A percentile compares a stretch with the other conserved stretches of the same genome.
phyloP scores from a whole-genome alignment of 2,888 invertebrate genomes.

The Calameuta pallipes region DNA sequence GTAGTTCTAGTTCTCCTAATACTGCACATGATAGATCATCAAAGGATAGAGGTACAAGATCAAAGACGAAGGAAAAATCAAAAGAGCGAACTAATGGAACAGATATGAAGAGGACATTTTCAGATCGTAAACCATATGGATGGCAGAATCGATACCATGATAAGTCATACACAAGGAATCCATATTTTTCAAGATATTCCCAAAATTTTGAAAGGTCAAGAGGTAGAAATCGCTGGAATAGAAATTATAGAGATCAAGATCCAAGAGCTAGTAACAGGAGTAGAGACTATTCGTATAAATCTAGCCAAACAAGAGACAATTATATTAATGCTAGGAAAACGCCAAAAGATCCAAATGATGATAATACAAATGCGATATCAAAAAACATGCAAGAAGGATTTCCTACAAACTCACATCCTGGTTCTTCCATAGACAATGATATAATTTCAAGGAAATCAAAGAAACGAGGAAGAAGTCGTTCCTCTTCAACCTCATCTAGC shows the following conservation, averaged over 20 bases:
- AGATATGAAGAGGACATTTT: neutral
- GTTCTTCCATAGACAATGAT: neutral
- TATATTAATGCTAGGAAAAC: neutral
- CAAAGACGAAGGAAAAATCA: constrained; percentile 24
- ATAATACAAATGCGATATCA: neutral
- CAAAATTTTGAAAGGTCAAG: neutral
- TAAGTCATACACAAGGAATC: neutral
- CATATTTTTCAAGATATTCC: neutral
- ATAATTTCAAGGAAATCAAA: constrained; percentile 14
- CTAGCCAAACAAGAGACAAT: neutral
- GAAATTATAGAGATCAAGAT: neutral
- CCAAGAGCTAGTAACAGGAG: neutral
- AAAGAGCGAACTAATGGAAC: constrained; percentile 32
- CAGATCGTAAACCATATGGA: neutral
- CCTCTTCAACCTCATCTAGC: constrained; percentile 49
- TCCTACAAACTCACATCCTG: neutral
- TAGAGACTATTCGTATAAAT: neutral
- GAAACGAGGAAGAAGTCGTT: constrained; percentile 31
- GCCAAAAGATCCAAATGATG: neutral
- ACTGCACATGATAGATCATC: constrained; percentile 22
- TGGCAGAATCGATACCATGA: neutral
- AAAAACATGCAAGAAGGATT: neutral
- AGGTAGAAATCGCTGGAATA: neutral
- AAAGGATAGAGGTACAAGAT: constrained; percentile 29
- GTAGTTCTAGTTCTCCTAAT: constrained; percentile 41